Evolutionary conservation across 1,140 invertebrate species (phyloP).

Genomic region (Thereuonema tuberculata): DNA sequence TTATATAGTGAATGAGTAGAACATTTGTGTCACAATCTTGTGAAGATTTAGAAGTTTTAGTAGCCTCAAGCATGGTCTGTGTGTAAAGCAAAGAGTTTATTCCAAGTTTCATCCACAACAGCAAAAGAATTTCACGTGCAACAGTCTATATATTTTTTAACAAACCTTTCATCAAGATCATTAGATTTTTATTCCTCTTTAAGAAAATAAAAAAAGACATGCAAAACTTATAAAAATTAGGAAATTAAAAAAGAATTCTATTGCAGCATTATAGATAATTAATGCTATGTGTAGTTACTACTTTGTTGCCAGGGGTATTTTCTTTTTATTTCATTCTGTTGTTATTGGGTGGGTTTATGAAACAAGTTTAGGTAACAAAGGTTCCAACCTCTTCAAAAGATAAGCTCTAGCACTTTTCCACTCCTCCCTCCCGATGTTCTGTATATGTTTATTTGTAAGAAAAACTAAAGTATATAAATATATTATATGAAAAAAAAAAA

Average conservation of each 20-base stretch:
- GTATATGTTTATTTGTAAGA: too few species aligned
- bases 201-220: constrained; percentile 3
- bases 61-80: constrained; percentile 7
- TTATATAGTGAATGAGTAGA: constrained; percentile 9
- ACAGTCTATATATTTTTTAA: constrained; percentile 1
- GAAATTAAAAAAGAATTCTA: not conserved
- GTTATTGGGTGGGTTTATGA: too few species aligned
- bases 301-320: not conserved
- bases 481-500: too few species aligned
- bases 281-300: not conserved
- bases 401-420: too few species aligned
- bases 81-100: constrained; percentile 2
- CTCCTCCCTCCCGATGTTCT: too few species aligned
- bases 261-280: too few species aligned
- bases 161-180: not conserved
- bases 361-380: too few species aligned
- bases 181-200: not conserved
- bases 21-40: constrained; percentile 9
- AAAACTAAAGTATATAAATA: too few species aligned
- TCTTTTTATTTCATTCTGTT: not conserved
- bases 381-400: too few species aligned
- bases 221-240: not conserved
- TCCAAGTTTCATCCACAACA: constrained; percentile 1
- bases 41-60: not conserved
- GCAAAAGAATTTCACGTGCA: not conserved